These are phyloP conservation scores for Odontophorus gujanensis DNA, from an alignment of 2,113 vertebrate species.

Conservation along the genomic window DNA sequence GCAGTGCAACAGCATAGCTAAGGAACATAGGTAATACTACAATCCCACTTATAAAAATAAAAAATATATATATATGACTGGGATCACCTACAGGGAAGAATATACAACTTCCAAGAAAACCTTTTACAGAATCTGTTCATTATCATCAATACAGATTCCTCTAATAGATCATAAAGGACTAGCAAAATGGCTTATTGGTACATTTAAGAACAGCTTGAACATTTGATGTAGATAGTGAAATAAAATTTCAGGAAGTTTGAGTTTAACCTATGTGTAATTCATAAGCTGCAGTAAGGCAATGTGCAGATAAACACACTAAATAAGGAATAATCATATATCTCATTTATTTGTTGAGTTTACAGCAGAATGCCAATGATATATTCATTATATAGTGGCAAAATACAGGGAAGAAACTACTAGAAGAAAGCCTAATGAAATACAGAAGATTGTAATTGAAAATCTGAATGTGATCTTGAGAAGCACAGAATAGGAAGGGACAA, in stretches of 20 bases:
- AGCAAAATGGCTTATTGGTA: neutral
- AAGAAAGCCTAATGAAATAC: neutral
- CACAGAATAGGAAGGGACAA: neutral
- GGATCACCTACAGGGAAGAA: neutral
- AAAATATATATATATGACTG: neutral
- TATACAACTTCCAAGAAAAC: neutral
- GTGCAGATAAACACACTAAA: neutral
- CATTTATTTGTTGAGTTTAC: neutral
- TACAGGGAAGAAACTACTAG: neutral
- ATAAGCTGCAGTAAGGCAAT: neutral
- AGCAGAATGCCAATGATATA: neutral
- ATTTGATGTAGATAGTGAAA: neutral
- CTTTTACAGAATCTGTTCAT: neutral
- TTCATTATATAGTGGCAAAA: neutral
- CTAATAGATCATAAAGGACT: neutral
- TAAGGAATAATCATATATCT: neutral
- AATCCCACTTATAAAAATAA: neutral
- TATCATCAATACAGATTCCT: neutral
- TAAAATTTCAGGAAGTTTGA: neutral
- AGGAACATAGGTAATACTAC: neutral
- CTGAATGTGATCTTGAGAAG: neutral
- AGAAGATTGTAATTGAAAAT: neutral
- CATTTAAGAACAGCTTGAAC: neutral
- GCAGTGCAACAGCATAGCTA: neutral
- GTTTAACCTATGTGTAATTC: neutral